Conservation (phyloP, 2,113 vertebrate genomes). For the Nanorana parkeri region DNA sequence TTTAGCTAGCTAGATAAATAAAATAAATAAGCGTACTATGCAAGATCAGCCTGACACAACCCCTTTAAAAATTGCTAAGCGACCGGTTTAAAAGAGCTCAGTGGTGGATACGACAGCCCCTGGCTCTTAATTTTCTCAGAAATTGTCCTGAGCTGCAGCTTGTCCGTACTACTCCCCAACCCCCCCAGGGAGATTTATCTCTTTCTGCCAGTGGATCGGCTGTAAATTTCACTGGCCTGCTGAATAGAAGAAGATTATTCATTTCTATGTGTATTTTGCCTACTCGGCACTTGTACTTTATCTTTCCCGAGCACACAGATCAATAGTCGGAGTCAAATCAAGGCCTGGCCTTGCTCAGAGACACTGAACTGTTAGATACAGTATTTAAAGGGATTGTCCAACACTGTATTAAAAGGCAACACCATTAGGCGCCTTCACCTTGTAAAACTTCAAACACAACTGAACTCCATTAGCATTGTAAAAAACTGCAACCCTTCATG, state of each 20-base stretch:
- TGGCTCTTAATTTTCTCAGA: neutral
- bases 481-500: too few species aligned
- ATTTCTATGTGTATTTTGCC: constrained; percentile 24
- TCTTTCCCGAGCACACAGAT: constrained; percentile 10
- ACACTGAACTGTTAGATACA: neutral
- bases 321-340: constrained; percentile 3
- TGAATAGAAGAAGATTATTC: constrained; percentile 14
- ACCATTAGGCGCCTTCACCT: too few species aligned
- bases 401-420: too few species aligned
- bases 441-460: too few species aligned
- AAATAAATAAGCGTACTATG: too few species aligned
- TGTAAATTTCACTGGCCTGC: constrained; percentile 15
- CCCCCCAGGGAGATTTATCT: constrained; percentile 21
- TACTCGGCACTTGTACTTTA: constrained; percentile 9
- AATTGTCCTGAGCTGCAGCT: neutral
- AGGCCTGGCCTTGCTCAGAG: neutral
- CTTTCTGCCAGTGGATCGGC: neutral
- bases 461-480: too few species aligned
- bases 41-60: too few species aligned
- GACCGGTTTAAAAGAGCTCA: too few species aligned
- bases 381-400: neutral
- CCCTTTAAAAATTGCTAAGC: too few species aligned
- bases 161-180: neutral
- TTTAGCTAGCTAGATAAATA: too few species aligned
- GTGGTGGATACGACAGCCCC: too few species aligned